Base-by-base conservation (phyloP, 1,140 invertebrate genomes). In the Atta cephalotes region DNA sequence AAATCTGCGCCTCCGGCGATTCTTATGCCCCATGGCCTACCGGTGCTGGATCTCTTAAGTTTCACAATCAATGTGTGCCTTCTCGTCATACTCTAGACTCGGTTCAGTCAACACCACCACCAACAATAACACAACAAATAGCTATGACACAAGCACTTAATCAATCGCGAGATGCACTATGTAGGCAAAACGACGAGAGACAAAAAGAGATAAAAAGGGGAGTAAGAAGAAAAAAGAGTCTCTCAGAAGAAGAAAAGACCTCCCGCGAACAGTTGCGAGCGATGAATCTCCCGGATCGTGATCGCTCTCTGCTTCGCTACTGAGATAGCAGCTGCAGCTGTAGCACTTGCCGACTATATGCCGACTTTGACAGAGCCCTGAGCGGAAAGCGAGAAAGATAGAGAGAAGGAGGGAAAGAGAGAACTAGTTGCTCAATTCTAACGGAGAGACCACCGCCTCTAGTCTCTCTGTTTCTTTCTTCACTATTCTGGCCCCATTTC, bases 1-100 rank as follows among this genome's bases (percentile, higher is more conserved):
- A 98, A 96, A 96, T 99, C 98, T 87, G 97, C 96, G 87, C 98
- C 98, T 90, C 98, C 98, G 87, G 98, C 98, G 84, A 99, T 96
- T 89, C 98, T 97, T 92, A 99, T 98, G 70, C 98, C 98, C 98
- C 98, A 99, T 89, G 98, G 97, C 90, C 97, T 97, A 90, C 96
- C 96, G 87, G 96, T 96, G 90, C 96, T 96, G 92, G 98, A 97
- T 91, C 98, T 96, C 92, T 96, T 96, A 92, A 99, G 96, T 74
- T 96, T 96, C 89, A 98, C 96, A 88, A 97, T 96, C 92, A 98
- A 96, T 91, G 97, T 97, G 92, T 97, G 97, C 92, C 96, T 95
- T 94, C 96, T 97, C 93, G 95, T 95, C 95, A 95, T 95, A 88
- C 91, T 95, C 90, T 90, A 90, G 18, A 84, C 68, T 56, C 85